Conservation (phyloP, 2,113 vertebrate species). For the Lophotis ruficrista region DNA sequence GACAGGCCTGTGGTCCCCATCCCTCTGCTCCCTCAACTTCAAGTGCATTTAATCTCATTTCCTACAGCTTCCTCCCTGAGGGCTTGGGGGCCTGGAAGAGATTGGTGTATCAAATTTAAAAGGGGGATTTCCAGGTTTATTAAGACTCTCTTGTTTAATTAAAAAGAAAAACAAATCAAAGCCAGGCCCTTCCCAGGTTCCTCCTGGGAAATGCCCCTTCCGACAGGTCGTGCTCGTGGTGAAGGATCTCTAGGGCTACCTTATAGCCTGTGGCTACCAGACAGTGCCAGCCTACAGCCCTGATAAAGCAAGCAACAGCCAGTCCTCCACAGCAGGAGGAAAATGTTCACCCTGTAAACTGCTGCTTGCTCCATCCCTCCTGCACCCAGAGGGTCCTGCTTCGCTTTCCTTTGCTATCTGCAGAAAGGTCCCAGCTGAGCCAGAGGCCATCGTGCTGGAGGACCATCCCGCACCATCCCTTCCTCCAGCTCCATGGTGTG, state of each 20-base stretch:
- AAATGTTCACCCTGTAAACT: neutral
- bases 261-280: neutral
- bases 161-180: neutral
- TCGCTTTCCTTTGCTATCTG: neutral
- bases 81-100: neutral
- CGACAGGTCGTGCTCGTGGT: neutral
- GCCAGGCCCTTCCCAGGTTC: neutral
- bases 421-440: neutral
- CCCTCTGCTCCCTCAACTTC: neutral
- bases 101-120: neutral
- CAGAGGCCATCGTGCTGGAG: accelerated
- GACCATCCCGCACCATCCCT: neutral
- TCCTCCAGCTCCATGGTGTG: neutral
- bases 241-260: neutral
- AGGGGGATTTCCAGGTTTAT: neutral
- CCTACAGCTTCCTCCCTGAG: neutral
- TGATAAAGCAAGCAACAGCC: neutral
- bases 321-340: neutral
- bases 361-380: neutral
- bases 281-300: neutral
- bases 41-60: neutral
- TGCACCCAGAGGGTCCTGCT: neutral
- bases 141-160: neutral
- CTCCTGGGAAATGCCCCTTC: neutral
- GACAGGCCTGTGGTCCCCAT: neutral